Base-by-base conservation (phyloP, 1,140 invertebrate genomes). In the Druon quercuslanigerum region DNA sequence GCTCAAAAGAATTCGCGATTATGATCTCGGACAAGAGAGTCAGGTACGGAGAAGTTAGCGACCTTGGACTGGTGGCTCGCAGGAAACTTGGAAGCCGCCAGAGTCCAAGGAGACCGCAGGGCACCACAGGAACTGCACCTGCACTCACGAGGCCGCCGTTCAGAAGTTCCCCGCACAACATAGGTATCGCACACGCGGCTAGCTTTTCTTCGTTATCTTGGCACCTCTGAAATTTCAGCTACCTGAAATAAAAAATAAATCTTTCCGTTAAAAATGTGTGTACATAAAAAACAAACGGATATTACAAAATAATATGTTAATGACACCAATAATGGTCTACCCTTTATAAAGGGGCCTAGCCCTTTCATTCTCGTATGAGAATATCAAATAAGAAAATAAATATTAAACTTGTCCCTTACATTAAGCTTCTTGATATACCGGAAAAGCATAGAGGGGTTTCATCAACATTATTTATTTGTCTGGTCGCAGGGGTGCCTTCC, bases 121-220 rank as follows among this genome's bases (percentile, higher is more conserved):
- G 90, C 86, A 89, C 88, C 83, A 89, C 89, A 82, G 89, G 86
- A 82, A 90, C 88, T 80, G 90, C 88, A 85, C 90, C 90, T 86
- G 90, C 89, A 88, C 89, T 91, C 88, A 90, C 90, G 79, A 91
- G 88, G 82, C 90, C 90, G 83, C 90, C 90, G 89, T 90, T 91
- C 84, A 91, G 86, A 80, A 91, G 87, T 89, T 91, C 90, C 60
- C 90, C 90, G 90, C 90, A 91, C 90, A 91, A 91, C 90, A 91
- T 91, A 91, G 89, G 88, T 90, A 83, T 85, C 86, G 82, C 79
- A 82, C 82, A 84, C 81, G 82, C 82, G 73, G 84, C 78, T 83
- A 79, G 75, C 80, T 80, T 81, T 81, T 84, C 84, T 81, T 85
- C 83, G 80, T 85, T 78, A 82, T 83, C 81, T 80, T 77, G 82